Evolutionary conservation across 2,113 vertebrate genomes (phyloP).

Genomic region (Halcyon malimbica): DNA sequence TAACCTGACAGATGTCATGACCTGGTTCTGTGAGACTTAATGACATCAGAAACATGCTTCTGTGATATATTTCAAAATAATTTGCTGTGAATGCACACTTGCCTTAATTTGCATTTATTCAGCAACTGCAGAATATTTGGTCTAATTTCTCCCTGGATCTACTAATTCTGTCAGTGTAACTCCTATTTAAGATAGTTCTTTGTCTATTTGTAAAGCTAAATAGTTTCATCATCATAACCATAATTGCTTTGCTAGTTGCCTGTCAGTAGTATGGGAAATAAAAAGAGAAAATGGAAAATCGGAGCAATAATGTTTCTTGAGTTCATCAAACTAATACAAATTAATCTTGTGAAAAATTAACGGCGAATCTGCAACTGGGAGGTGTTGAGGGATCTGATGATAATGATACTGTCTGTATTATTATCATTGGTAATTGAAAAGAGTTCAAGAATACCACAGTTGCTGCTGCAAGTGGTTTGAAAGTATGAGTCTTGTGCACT

Average conservation of each 20-base stretch:
- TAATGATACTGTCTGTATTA: not conserved
- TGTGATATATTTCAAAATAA: not conserved
- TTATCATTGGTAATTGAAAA: not conserved
- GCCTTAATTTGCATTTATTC: not conserved
- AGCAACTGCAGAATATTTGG: not conserved
- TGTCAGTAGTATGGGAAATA: not conserved
- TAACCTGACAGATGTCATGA: not conserved
- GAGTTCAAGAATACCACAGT: not conserved
- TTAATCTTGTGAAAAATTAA: not conserved
- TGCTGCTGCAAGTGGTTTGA: not conserved
- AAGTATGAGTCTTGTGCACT: not conserved
- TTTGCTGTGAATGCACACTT: not conserved
- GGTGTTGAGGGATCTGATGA: not conserved
- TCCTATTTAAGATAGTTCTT: not conserved
- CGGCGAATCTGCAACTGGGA: fast-evolving
- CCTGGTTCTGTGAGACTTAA: not conserved
- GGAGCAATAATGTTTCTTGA: not conserved
- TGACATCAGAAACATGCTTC: not conserved
- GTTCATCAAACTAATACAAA: fast-evolving
- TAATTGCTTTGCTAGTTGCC: not conserved
- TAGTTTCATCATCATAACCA: not conserved
- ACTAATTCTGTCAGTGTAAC: not conserved
- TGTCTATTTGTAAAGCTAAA: not conserved
- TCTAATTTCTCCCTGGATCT: not conserved
- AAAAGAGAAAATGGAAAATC: not conserved